Conservation (phyloP, 2,888 invertebrate species). For the Pammene fasciana region DNA sequence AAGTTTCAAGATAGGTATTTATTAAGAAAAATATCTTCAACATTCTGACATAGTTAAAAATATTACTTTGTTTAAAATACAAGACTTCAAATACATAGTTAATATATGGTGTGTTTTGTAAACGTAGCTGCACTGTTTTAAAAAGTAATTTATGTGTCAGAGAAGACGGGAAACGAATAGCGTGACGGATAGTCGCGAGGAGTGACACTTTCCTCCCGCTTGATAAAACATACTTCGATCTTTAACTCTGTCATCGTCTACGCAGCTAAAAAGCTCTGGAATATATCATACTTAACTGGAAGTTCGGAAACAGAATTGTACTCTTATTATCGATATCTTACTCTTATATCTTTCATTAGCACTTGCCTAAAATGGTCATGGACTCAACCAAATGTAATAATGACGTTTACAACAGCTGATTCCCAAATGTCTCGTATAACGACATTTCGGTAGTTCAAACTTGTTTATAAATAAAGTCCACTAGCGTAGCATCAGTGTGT, state of each 20-base stretch:
- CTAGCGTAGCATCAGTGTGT: slow-evolving; percentile 27
- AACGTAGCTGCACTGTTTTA: slow-evolving; percentile 55
- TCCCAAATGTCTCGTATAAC: slow-evolving; percentile 30
- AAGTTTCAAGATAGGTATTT: too few species aligned
- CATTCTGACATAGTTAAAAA: not conserved
- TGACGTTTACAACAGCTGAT: slow-evolving; percentile 12
- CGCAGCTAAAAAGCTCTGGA: slow-evolving; percentile 36
- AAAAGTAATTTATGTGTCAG: slow-evolving; percentile 68
- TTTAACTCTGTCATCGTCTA: slow-evolving; percentile 53
- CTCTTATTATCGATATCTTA: not conserved
- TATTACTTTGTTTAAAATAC: not conserved
- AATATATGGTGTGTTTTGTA: slow-evolving; percentile 42
- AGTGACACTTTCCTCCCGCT: slow-evolving; percentile 78
- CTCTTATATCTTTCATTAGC: not conserved
- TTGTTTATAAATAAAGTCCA: slow-evolving; percentile 40
- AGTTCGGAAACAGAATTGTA: not conserved
- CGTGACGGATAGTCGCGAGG: slow-evolving; percentile 75
- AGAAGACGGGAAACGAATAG: slow-evolving; percentile 71
- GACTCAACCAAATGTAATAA: slow-evolving; percentile 4
- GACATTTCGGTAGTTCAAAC: slow-evolving; percentile 18
- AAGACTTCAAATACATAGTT: not conserved
- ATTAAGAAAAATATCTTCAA: too few species aligned
- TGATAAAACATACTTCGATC: slow-evolving; percentile 65
- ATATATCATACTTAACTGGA: slow-evolving; percentile 20
- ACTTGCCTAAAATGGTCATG: not conserved